Percentiles rank a stretch among this genome's conserved stretches.
Evolutionary conservation across 2,888 invertebrate genomes (phyloP).

Genomic region (Spodoptera littoralis): DNA sequence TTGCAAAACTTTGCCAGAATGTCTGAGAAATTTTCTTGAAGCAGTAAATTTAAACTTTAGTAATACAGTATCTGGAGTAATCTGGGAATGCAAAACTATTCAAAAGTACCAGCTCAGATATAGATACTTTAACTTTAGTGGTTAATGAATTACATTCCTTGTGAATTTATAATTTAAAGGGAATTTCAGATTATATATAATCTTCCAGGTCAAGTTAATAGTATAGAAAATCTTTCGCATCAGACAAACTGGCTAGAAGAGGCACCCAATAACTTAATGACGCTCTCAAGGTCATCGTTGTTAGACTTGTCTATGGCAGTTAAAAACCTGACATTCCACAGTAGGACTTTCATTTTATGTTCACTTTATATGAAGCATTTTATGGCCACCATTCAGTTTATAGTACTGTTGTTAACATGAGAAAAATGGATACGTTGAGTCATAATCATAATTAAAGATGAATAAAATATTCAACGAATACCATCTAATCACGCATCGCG

Average conservation of each 20-base stretch:
- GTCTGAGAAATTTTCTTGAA: no score
- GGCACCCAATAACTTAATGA: not conserved
- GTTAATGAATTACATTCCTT: no score
- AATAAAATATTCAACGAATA: constrained; percentile 9
- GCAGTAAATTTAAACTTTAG: no score
- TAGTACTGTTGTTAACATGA: constrained; percentile 2
- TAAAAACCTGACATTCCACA: constrained; percentile 13
- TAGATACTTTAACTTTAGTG: no score
- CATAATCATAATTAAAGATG: constrained; percentile 15
- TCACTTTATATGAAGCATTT: constrained; percentile 17
- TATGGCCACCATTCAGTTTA: constrained; percentile 16
- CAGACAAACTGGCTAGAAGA: no score
- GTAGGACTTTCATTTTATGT: constrained; percentile 15
- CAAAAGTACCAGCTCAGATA: not conserved
- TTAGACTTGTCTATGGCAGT: constrained; percentile 1
- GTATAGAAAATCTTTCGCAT: no score
- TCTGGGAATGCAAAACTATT: not conserved
- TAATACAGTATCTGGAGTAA: no score
- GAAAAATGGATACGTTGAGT: constrained; percentile 18
- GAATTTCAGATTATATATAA: no score
- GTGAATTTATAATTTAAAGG: no score
- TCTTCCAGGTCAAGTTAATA: no score
- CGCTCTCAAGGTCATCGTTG: constrained; percentile 26
- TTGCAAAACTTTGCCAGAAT: no score
- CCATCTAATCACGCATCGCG: constrained; percentile 10